A percentile compares a stretch with the other conserved stretches of the same genome.
Conservation (phyloP, 1,140 invertebrate species). For the Lordiphosa clarofinis region DNA sequence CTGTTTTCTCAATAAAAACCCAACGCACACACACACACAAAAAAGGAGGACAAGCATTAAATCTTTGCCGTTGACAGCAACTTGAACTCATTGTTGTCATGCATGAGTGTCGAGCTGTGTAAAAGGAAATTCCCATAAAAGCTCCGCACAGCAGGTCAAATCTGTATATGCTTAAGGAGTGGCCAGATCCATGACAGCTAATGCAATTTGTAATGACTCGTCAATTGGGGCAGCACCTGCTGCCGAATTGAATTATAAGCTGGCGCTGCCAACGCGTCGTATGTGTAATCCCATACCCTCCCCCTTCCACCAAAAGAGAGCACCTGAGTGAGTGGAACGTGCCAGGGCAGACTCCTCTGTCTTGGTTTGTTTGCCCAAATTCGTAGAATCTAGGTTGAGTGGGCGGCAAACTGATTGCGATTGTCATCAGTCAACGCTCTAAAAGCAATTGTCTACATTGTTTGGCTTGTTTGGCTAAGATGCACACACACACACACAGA, state of each 20-base stretch:
- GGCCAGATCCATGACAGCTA: conserved; percentile 38
- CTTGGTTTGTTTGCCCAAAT: conserved; percentile 54
- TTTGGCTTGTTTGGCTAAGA: conserved; percentile 74
- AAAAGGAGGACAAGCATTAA: conserved; percentile 53
- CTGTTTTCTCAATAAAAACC: conserved; percentile 69
- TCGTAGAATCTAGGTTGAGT: conserved; percentile 70
- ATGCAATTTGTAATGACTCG: conserved; percentile 57
- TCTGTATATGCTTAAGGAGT: conserved; percentile 46
- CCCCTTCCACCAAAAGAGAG: neutral
- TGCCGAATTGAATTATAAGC: conserved; percentile 70
- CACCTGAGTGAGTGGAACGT: conserved; percentile 27
- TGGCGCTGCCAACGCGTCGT: conserved; percentile 58
- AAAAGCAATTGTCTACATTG: conserved; percentile 78
- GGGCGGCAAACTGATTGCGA: conserved; percentile 74
- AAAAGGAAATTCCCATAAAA: conserved; percentile 23
- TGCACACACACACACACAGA: conserved; percentile 50
- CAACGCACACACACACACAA: conserved; percentile 4
- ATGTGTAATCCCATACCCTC: conserved; percentile 68
- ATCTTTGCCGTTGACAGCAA: conserved; percentile 65
- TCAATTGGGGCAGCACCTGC: conserved; percentile 34
- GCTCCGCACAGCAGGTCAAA: conserved; percentile 33
- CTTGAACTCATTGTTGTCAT: conserved; percentile 71
- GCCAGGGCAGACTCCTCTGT: neutral
- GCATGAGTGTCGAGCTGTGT: conserved; percentile 42
- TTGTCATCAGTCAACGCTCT: conserved; percentile 78